Evolutionary conservation across 1,140 invertebrate genomes (phyloP), one percentile per base, ranked within the genome.

Genomic region (Limonius californicus): DNA sequence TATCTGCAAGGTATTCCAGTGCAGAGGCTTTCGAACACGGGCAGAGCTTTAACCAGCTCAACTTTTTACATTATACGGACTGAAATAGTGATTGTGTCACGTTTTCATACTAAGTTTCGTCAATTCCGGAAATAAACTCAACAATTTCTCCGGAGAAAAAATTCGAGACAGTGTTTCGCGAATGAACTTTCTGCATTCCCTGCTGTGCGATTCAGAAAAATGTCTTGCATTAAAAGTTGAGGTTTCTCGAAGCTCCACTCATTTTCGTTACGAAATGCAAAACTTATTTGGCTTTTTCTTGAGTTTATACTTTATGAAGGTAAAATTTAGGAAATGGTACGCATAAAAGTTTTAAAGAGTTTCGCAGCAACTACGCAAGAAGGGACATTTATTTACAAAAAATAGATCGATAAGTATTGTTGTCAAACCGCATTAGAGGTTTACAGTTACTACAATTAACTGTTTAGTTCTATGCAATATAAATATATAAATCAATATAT

Each of bases 11-110:
- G 45, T 50, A 50, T 50, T 50, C 19, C 45, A 50, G 45, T 18
- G 16, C 16, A 14, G 14, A 50, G 14, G 45, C 45, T 19, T 50
- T 50, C 45, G 45, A 50, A 50, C 45, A 21, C 20, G 9, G 45
- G 20, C 20, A 50, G 16, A 50, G 45, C 45, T 50, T 50, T 50
- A 50, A 50, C 45, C 20, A 50, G 45, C 20, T 50, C 45, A 50
- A 50, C 45, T 50, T 50, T 50, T 50, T 50, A 50, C 45, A 50
- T 50, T 50, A 50, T 21, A 50, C 45, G 3, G 20, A 50, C 45
- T 50, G 45, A 50, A 50, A 50, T 50, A 50, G 45, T 50, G 45
- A 50, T 50, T 50, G 45, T 50, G 45, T 50, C 45, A 50, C 45
- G 45, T 50, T 50, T 50, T 50, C 20, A 50, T 50, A 50, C 45